A percentile compares a stretch with the other conserved stretches of the same genome.
phyloP scores from a whole-genome alignment of 1,140 invertebrate species.

The Thereuonema tuberculata region DNA sequence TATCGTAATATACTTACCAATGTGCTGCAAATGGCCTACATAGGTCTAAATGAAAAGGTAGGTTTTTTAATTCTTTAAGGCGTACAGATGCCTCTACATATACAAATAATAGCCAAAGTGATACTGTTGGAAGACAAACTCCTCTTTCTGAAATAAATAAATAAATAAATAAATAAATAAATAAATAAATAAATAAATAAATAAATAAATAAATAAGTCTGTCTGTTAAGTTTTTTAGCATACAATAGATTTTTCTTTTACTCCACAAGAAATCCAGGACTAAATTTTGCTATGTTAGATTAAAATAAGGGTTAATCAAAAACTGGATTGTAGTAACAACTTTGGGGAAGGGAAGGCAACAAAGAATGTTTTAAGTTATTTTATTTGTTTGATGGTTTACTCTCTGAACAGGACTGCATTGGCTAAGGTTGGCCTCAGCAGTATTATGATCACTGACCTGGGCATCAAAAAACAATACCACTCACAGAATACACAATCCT shows the following conservation, averaged over 20 bases:
- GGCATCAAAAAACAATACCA: no score
- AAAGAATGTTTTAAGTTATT: neutral
- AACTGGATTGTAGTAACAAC: slow-evolving; percentile 15
- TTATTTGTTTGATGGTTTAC: no score
- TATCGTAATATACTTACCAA: slow-evolving; percentile 74
- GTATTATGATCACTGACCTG: no score
- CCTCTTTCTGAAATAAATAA: slow-evolving; percentile 57
- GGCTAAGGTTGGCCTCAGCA: no score
- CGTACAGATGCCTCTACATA: slow-evolving; percentile 86
- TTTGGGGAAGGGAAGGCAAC: slow-evolving; percentile 14
- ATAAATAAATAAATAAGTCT: no score
- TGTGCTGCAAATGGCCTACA: slow-evolving; percentile 97
- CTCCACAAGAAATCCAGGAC: no score
- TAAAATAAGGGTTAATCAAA: neutral
- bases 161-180: slow-evolving; percentile 11
- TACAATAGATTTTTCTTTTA: neutral
- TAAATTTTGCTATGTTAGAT: no score
- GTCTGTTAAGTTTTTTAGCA: neutral
- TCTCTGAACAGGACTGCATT: no score
- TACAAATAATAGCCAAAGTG: slow-evolving; percentile 87
- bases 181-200: slow-evolving; percentile 3
- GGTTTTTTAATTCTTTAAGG: slow-evolving; percentile 68
- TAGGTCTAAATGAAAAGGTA: slow-evolving; percentile 80
- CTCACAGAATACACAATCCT: no score
- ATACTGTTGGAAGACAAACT: slow-evolving; percentile 84